A percentile compares a stretch with the other conserved stretches of the same genome.
Conservation (phyloP, 1,140 invertebrate species). For the Bradynema listronoti region DNA sequence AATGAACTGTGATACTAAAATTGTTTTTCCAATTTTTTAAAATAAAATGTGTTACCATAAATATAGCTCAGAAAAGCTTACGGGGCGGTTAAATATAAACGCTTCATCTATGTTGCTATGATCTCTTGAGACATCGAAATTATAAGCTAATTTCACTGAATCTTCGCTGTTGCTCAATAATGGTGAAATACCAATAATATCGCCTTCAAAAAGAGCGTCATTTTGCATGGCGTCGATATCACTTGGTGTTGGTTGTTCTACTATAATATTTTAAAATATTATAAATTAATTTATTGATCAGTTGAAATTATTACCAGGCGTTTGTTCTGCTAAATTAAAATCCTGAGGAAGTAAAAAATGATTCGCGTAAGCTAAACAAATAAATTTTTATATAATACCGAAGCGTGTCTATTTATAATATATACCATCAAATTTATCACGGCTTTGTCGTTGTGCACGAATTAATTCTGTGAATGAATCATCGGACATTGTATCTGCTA, state of each 20-base stretch:
- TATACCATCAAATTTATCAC: no score
- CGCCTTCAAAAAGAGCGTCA: constrained; percentile 51
- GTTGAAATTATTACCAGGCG: constrained; percentile 29
- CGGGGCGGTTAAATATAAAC: constrained; percentile 40
- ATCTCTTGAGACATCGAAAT: not conserved
- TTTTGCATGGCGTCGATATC: constrained; percentile 56
- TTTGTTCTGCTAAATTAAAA: constrained; percentile 50
- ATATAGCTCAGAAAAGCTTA: not conserved
- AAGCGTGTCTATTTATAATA: no score
- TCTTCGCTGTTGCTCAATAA: constrained; percentile 8
- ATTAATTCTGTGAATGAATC: no score
- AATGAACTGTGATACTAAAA: constrained; percentile 55
- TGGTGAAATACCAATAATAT: constrained; percentile 45
- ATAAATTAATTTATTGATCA: not conserved
- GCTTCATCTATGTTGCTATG: constrained; percentile 13
- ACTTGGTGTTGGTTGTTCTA: constrained; percentile 39
- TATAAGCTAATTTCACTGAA: constrained; percentile 6
- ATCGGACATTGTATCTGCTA: no score
- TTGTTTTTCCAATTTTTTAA: not conserved
- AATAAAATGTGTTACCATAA: constrained; percentile 3
- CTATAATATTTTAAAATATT: constrained; percentile 29
- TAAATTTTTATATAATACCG: no score
- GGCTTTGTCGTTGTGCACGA: no score
- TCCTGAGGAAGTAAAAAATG: constrained; percentile 53
- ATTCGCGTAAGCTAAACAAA: constrained; percentile 20